Conservation (phyloP, 2,113 vertebrate species). For the Casuarius casuarius region DNA sequence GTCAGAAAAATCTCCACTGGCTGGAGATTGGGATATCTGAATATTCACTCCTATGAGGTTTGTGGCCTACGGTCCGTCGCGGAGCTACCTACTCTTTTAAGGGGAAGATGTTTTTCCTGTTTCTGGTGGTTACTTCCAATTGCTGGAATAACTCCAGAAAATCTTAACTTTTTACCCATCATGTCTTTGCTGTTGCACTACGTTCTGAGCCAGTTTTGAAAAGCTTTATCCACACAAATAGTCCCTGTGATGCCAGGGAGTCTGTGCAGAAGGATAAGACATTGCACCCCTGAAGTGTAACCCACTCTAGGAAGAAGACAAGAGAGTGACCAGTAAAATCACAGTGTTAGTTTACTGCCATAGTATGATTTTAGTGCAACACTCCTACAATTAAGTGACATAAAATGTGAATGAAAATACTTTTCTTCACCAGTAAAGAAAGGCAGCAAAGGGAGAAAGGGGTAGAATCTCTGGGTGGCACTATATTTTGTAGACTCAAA, state of each 20-base stretch:
- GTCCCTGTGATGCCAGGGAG: fast-evolving
- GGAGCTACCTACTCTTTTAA: background rate
- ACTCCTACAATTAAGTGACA: background rate
- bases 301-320: background rate
- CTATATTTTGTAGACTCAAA: background rate
- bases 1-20: background rate
- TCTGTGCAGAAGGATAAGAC: background rate
- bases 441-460: background rate
- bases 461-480: background rate
- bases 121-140: background rate
- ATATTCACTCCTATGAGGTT: background rate
- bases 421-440: background rate
- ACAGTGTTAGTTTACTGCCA: background rate
- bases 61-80: background rate
- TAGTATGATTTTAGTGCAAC: background rate
- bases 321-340: background rate
- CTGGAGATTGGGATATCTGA: background rate
- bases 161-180: background rate
- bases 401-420: background rate
- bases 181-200: background rate
- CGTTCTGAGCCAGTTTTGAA: background rate
- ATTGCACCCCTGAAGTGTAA: background rate
- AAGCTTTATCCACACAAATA: background rate
- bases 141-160: background rate
- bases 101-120: background rate